These are phyloP conservation scores for Adineta ricciae DNA, from an alignment of 2,888 invertebrate genomes.

Conservation along the genomic window DNA sequence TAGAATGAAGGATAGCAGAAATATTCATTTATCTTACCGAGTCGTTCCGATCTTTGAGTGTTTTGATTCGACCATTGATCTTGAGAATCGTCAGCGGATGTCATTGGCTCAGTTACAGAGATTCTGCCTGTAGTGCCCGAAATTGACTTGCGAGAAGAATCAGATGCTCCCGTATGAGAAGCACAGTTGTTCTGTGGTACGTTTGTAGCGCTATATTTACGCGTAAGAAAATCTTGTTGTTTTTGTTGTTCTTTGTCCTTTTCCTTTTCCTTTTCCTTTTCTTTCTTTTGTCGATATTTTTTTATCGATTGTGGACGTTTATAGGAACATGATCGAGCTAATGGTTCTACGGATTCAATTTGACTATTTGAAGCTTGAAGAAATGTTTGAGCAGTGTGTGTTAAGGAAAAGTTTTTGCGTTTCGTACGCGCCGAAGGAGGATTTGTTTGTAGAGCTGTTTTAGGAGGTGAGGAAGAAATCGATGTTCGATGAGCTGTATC, in stretches of 20 bases:
- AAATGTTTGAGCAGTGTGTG: conserved; percentile 3
- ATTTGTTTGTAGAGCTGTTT: background rate
- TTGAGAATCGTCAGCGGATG: background rate
- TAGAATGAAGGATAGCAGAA: background rate
- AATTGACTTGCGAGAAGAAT: conserved; percentile 3
- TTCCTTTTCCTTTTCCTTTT: background rate
- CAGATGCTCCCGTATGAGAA: background rate
- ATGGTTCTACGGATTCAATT: background rate
- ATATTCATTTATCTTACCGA: background rate
- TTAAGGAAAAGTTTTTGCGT: conserved; percentile 17
- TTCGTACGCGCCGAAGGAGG: background rate
- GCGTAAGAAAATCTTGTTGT: background rate
- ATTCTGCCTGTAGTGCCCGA: background rate
- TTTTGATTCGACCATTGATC: background rate
- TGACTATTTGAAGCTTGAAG: conserved; percentile 3
- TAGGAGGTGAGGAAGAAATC: background rate
- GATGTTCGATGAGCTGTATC: background rate
- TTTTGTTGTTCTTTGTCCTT: background rate
- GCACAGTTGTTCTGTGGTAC: background rate
- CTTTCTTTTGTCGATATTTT: conserved; percentile 16
- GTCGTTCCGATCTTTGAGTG: background rate
- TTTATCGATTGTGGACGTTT: conserved; percentile 30
- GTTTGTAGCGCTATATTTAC: background rate
- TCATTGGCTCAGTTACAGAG: background rate
- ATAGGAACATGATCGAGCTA: conserved; percentile 29